Evolutionary conservation across 1,140 invertebrate species (phyloP), one percentile per base, ranked within the genome.

Genomic region (Holotrichia oblita): DNA sequence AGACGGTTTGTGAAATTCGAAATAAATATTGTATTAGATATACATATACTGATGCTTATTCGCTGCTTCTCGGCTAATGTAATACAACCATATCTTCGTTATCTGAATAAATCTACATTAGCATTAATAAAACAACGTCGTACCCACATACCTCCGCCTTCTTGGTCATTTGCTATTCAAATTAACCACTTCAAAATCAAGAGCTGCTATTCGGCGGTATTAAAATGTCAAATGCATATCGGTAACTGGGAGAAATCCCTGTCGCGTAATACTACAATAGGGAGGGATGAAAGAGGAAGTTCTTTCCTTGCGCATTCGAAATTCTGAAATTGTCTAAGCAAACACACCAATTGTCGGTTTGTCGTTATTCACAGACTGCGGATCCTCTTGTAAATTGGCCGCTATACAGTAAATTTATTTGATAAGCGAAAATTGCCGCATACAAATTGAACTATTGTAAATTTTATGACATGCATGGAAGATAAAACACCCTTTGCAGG

Each of bases 371-470:
- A 24, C 27, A 20, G 20, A 69, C 27, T 22, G 17, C 10, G 22
- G 61, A 20, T 22, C 22, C 61, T 69, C 61, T 69, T 69, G 61
- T 69, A 69, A 69, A 69, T 69, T 69, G 20, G 61, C 48, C 61
- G 61, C 61, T 27, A 69, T 34, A 69, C 61, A 69, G 22, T 69
- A 34, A 69, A 69, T 69, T 69, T 69, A 69, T 69, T 69, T 69
- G 20, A 69, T 69, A 69, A 69, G 22, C 61, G 61, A 69, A 69
- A 69, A 69, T 69, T 69, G 61, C 61, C 61, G 61, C 61, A 69
- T 69, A 69, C 61, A 69, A 69, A 69, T 69, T 69, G 61, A 69
- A 69, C 22, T 69, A 69, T 69, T 69, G 61, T 69, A 69, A 34
- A 69, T 24, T 69, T 34, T 69, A 24, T 69, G 61, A 69, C 22